Evolutionary conservation across 2,113 vertebrate genomes (phyloP).

Genomic region (Ptyas mucosa): DNA sequence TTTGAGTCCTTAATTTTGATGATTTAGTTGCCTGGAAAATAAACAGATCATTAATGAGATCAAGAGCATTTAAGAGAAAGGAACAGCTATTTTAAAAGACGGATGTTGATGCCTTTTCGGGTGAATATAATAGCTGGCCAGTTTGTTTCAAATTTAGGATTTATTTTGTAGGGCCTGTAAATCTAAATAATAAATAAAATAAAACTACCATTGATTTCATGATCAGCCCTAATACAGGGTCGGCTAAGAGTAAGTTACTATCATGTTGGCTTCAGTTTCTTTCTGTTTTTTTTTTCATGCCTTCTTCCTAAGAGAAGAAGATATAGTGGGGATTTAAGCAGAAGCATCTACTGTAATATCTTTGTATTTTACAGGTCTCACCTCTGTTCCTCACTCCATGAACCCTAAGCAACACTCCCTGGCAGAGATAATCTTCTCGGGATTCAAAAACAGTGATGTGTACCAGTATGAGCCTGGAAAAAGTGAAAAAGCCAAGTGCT

Average conservation of each 20-base stretch:
- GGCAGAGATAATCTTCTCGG: neutral
- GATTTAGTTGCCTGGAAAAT: constrained; percentile 27
- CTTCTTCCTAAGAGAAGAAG: neutral
- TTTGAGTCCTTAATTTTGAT: constrained; percentile 47
- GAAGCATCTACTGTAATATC: neutral
- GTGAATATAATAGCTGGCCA: neutral
- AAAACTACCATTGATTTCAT: neutral
- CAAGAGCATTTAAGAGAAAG: neutral
- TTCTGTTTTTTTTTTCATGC: neutral
- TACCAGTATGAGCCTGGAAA: neutral
- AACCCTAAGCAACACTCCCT: neutral
- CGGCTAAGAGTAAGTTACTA: neutral
- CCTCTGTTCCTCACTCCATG: neutral
- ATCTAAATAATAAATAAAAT: neutral
- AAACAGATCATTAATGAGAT: neutral
- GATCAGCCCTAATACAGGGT: neutral
- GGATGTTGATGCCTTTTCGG: neutral
- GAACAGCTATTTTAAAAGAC: neutral
- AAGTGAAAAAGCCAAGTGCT: neutral
- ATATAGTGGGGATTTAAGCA: neutral
- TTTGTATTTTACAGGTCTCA: neutral
- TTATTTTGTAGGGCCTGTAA: neutral
- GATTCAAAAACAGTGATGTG: neutral
- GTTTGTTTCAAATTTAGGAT: neutral
- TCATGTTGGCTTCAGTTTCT: neutral